Evolutionary conservation across 1,140 invertebrate genomes (phyloP), one percentile per base, ranked within the genome.

Genomic region (Cydia splendana): DNA sequence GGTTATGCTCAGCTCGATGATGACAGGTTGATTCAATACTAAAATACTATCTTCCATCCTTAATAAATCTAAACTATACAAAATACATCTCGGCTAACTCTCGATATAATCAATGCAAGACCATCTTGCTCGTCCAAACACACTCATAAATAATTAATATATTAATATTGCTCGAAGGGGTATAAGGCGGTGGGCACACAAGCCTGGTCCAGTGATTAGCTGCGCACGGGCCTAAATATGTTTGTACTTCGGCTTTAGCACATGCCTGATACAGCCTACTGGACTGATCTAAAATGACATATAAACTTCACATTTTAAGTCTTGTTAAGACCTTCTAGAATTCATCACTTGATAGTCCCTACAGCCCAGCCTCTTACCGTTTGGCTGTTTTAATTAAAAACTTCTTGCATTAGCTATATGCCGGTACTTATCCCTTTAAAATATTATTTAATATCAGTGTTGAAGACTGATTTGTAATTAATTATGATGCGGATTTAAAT

Each of bases 351-450:
- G n/a, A 62, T 62, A 62, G 57, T 86, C 90, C 91, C 88, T 87
- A 84, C 85, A 81, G 91, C 88, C 85, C 85, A 90, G 89, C 87
- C 90, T 92, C 91, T 92, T 93, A 92, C 87, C 89, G 85, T 82
- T 87, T 81, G 85, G 87, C 90, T 88, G 88, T 91, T 93, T 93
- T 93, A 93, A 93, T 93, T 93, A 93, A 93, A 93, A 93, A 93
- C 90, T 93, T 93, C 90, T 91, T 93, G 84, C 88, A 91, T 91
- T 92, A 92, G 85, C 89, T 71, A 90, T 91, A 88, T 90, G 84
- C 87, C 86, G 85, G 83, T 85, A 83, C 84, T 86, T 86, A 90
- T 87, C 85, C 86, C 85, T 87, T 85, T 86, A 85, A 88, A 89
- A 89, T 88, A 87, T 88, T 87, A 89, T 91, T 91, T 88, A 88